These are phyloP conservation scores for Apamea crenata DNA, from an alignment of 2,888 invertebrate genomes.

Conservation along the genomic window DNA sequence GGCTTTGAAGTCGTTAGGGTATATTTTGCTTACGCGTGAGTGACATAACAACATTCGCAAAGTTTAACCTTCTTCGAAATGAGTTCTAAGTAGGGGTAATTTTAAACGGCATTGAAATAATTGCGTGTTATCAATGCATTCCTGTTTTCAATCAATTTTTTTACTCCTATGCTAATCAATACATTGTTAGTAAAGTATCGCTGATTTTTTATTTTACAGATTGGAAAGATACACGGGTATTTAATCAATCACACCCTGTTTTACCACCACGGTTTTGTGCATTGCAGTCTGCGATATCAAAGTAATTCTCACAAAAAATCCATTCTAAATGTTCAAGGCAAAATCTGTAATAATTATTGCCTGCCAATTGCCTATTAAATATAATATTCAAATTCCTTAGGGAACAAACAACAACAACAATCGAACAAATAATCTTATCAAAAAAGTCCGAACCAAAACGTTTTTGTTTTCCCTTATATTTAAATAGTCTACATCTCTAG, in stretches of 20 bases:
- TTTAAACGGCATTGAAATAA: not conserved
- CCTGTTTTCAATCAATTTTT: not conserved
- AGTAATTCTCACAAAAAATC: constrained; percentile 7
- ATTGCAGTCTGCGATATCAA: not conserved
- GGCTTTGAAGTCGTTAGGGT: not conserved
- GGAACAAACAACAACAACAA: too few relatives aligned
- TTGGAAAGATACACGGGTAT: too few relatives aligned
- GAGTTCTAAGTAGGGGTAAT: not conserved
- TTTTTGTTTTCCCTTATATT: too few relatives aligned
- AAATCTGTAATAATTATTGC: constrained; percentile 1
- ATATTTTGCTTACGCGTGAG: not conserved
- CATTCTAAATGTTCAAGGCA: constrained; percentile 26
- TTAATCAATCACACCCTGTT: not conserved
- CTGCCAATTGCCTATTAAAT: not conserved
- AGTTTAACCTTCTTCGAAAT: not conserved
- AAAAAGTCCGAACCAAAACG: too few relatives aligned
- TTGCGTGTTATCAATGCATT: not conserved
- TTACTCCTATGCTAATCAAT: not conserved
- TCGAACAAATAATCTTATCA: too few relatives aligned
- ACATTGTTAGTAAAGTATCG: not conserved
- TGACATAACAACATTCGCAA: not conserved
- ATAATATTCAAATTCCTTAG: not conserved
- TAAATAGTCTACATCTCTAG: not conserved
- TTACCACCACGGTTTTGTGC: too few relatives aligned
- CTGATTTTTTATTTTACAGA: not conserved